phyloP scores from a whole-genome alignment of 2,888 invertebrate genomes.

The Sinodicranocentrus sp. region DNA sequence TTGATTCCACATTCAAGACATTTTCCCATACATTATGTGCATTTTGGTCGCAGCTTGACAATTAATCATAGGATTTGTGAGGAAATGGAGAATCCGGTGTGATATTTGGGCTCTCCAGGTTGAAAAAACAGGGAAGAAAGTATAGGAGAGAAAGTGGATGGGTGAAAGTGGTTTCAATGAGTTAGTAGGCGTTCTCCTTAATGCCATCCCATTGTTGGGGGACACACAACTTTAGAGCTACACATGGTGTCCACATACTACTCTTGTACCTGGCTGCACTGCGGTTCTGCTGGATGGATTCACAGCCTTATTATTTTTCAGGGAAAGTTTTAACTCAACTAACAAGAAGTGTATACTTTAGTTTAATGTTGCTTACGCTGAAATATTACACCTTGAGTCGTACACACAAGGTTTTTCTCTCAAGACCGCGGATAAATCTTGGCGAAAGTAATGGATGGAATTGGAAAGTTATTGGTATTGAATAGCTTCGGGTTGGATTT shows the following conservation, averaged over 20 bases:
- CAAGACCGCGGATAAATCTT: conserved; percentile 41
- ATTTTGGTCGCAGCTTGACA: conserved; percentile 70
- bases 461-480: conserved; percentile 60
- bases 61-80: conserved; percentile 70
- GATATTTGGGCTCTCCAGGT: conserved; percentile 63
- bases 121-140: conserved; percentile 21
- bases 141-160: conserved; percentile 41
- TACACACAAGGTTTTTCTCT: conserved; percentile 30
- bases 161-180: conserved; percentile 54
- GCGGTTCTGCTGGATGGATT: not conserved
- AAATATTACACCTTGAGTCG: no score
- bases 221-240: conserved; percentile 46
- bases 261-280: conserved; percentile 35
- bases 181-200: conserved; percentile 51
- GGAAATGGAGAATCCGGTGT: conserved; percentile 64
- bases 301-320: not conserved
- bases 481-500: conserved; percentile 5
- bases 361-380: no score
- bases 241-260: not conserved
- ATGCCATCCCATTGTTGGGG: conserved; percentile 48
- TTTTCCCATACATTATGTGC: conserved; percentile 66
- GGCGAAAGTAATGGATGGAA: conserved; percentile 48
- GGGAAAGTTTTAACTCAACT: not conserved
- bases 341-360: no score
- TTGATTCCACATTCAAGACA: conserved; percentile 66